These are phyloP conservation scores for Chrysodeixis includens DNA, from an alignment of 2,888 invertebrate species.

Conservation along the genomic window DNA sequence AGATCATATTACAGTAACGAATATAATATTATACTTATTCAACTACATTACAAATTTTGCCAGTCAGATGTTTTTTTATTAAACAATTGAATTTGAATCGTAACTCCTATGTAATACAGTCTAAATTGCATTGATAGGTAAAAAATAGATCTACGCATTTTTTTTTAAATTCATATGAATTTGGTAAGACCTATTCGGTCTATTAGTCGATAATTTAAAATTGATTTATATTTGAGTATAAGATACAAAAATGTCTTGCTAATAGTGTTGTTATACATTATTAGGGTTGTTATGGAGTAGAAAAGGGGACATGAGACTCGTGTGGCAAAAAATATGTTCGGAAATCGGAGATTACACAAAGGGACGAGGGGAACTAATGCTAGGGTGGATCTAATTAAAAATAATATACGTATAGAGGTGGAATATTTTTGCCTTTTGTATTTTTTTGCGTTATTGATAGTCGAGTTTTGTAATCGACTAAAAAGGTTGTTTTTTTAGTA, in stretches of 20 bases:
- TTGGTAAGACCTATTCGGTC: background rate
- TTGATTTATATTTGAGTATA: background rate
- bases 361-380: slow-evolving; percentile 2
- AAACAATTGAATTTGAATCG: background rate
- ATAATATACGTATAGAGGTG: background rate
- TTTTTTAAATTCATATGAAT: background rate
- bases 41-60: background rate
- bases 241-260: background rate
- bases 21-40: too few relatives aligned
- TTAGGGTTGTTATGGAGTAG: background rate
- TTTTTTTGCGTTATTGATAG: background rate
- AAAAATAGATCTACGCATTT: background rate
- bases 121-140: background rate
- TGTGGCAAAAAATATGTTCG: background rate
- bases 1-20: background rate
- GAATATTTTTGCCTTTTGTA: background rate
- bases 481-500: background rate
- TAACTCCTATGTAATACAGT: background rate
- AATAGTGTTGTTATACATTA: background rate
- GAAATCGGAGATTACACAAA: background rate
- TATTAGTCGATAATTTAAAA: background rate
- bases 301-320: background rate
- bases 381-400: slow-evolving; percentile 3
- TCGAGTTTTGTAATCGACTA: background rate
- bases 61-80: background rate